Evolutionary conservation across 2,113 vertebrate species (phyloP).

Genomic region (Oncorhynchus gorbuscha): DNA sequence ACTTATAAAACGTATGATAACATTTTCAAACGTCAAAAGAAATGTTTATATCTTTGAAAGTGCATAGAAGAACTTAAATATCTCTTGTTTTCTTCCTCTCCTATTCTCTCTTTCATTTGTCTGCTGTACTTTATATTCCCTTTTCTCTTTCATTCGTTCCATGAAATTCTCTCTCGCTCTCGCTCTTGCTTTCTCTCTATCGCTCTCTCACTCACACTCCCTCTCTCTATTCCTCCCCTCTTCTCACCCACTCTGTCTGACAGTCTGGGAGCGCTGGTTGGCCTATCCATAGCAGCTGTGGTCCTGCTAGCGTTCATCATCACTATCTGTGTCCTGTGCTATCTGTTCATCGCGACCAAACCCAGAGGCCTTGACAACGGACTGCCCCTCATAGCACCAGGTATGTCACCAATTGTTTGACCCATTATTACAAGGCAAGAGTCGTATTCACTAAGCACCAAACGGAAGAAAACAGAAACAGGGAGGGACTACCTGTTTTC

Average conservation of each 20-base stretch:
- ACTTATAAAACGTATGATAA: too few relatives aligned
- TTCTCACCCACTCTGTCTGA: constrained; percentile 23
- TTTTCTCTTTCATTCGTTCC: too few relatives aligned
- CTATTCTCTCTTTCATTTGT: too few relatives aligned
- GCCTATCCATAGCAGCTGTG: constrained; percentile 85
- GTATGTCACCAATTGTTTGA: constrained; percentile 60
- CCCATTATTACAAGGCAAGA: background rate
- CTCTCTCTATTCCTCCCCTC: too few relatives aligned
- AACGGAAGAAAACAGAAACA: too few relatives aligned
- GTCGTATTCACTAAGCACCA: too few relatives aligned
- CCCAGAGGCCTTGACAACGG: constrained; percentile 84
- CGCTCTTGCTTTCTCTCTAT: too few relatives aligned
- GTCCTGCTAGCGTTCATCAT: constrained; percentile 87
- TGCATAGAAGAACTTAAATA: background rate
- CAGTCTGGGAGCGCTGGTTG: constrained; percentile 86
- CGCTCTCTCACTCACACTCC: too few relatives aligned
- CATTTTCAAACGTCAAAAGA: too few relatives aligned
- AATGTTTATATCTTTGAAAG: background rate
- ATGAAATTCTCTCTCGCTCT: too few relatives aligned
- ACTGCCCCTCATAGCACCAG: constrained; percentile 78
- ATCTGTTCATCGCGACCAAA: constrained; percentile 88
- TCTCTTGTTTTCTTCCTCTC: background rate
- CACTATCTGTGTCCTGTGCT: constrained; percentile 88
- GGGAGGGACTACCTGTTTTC: too few relatives aligned
- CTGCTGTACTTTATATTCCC: too few relatives aligned